These are phyloP conservation scores for Thecophora atra DNA, from an alignment of 2,888 invertebrate genomes.

Conservation along the genomic window DNA sequence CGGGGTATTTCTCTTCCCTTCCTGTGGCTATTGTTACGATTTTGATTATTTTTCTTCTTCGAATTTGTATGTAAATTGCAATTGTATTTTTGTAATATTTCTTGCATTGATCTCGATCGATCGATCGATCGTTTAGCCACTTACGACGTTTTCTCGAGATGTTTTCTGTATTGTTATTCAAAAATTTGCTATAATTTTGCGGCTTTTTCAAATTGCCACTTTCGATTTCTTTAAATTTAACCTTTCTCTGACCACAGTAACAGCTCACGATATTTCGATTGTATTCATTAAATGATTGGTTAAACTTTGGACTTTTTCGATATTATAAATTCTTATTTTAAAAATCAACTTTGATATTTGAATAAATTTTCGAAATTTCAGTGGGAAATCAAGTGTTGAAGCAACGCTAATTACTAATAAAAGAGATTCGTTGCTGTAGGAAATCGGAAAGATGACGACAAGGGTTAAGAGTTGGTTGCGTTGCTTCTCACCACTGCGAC, in stretches of 20 bases:
- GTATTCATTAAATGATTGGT: too few species aligned
- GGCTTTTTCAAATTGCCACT: slow-evolving; percentile 48
- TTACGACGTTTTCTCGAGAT: not conserved
- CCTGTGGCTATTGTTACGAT: slow-evolving; percentile 38
- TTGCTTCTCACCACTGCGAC: slow-evolving; percentile 36
- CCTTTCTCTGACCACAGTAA: not conserved
- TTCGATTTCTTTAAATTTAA: slow-evolving; percentile 47
- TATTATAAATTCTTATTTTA: too few species aligned
- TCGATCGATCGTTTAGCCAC: slow-evolving; percentile 10
- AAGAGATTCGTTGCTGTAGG: too few species aligned
- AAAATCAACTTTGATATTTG: too few species aligned
- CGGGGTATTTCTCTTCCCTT: not conserved
- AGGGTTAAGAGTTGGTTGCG: too few species aligned
- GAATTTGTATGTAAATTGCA: not conserved
- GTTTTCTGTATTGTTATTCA: slow-evolving; percentile 32
- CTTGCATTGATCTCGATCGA: slow-evolving; percentile 10
- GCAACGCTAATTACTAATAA: too few species aligned
- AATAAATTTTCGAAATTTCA: too few species aligned
- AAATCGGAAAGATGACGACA: too few species aligned
- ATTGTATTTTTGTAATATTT: not conserved
- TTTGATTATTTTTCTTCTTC: slow-evolving; percentile 24
- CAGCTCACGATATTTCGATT: too few species aligned
- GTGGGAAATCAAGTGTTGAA: too few species aligned
- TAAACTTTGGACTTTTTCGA: too few species aligned
- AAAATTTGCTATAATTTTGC: slow-evolving; percentile 41